Percentiles rank a stretch among this genome's conserved stretches.
Evolutionary conservation across 2,888 invertebrate species (phyloP).

Genomic region (Drosophila macrospina): DNA sequence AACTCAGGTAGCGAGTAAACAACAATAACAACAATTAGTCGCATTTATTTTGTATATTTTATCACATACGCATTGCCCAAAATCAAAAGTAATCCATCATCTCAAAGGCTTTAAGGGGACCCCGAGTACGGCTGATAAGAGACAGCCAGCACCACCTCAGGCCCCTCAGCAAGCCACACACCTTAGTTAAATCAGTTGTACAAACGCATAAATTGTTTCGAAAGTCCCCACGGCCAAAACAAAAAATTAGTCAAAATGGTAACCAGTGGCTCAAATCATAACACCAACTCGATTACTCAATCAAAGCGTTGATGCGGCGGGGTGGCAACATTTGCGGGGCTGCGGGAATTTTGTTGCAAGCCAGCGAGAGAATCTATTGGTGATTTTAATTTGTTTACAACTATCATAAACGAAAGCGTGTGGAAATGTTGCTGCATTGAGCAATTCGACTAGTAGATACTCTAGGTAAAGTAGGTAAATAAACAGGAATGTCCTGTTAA

Average conservation of each 20-base stretch:
- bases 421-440: neutral
- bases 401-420: conserved; percentile 58
- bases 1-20: conserved; percentile 49
- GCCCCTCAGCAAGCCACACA: conserved; percentile 30
- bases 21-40: conserved; percentile 65
- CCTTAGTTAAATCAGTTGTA: conserved; percentile 39
- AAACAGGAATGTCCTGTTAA: neutral
- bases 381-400: conserved; percentile 79
- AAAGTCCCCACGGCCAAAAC: conserved; percentile 46
- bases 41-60: conserved; percentile 71
- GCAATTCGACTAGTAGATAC: conserved; percentile 12
- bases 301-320: conserved; percentile 58
- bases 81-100: conserved; percentile 80
- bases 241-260: conserved; percentile 9
- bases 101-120: conserved; percentile 72
- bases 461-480: neutral
- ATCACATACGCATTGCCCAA: conserved; percentile 72
- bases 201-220: conserved; percentile 76
- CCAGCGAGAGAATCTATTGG: conserved; percentile 58
- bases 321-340: neutral
- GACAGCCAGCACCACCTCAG: conserved; percentile 8
- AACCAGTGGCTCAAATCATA: conserved; percentile 55
- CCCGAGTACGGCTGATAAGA: conserved; percentile 70
- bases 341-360: conserved; percentile 13
- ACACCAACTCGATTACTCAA: conserved; percentile 75